phyloP scores from a whole-genome alignment of 2,888 invertebrate genomes.

The Lasioglossum malachurum region DNA sequence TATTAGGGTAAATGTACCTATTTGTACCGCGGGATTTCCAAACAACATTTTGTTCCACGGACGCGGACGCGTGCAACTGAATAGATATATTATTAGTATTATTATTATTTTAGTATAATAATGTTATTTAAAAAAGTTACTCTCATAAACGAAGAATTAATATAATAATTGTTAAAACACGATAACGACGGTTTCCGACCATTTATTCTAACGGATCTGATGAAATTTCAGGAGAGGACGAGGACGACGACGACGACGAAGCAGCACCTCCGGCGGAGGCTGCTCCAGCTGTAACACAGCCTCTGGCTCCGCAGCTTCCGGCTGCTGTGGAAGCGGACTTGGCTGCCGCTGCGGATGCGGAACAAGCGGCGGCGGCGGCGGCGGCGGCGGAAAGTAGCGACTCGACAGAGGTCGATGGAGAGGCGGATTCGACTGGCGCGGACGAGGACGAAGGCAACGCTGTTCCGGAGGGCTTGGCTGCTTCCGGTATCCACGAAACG shows the following conservation, averaged over 20 bases:
- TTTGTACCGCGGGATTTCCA: no score
- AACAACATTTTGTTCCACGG: no score
- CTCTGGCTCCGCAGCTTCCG: constrained; percentile 73
- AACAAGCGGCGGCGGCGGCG: constrained; percentile 63
- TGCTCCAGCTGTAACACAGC: constrained; percentile 79
- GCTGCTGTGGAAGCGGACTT: constrained; percentile 79
- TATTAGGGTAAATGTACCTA: no score
- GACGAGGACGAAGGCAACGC: constrained; percentile 84
- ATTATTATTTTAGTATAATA: no score
- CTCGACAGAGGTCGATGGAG: constrained; percentile 68
- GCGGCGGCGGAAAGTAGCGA: constrained; percentile 80
- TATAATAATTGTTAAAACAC: no score
- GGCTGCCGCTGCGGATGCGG: constrained; percentile 82
- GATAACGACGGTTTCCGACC: neutral
- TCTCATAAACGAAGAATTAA: no score
- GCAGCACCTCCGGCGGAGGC: constrained; percentile 81
- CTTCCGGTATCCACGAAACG: constrained; percentile 82
- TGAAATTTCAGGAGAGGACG: constrained; percentile 81
- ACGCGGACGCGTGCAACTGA: no score
- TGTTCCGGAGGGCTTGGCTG: constrained; percentile 83
- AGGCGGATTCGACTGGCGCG: constrained; percentile 67
- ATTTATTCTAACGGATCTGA: neutral
- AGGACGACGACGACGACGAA: constrained; percentile 88
- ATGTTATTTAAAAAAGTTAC: no score
- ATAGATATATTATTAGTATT: no score